phyloP scores from a whole-genome alignment of 2,888 invertebrate species.

The Stegana nigrithorax region DNA sequence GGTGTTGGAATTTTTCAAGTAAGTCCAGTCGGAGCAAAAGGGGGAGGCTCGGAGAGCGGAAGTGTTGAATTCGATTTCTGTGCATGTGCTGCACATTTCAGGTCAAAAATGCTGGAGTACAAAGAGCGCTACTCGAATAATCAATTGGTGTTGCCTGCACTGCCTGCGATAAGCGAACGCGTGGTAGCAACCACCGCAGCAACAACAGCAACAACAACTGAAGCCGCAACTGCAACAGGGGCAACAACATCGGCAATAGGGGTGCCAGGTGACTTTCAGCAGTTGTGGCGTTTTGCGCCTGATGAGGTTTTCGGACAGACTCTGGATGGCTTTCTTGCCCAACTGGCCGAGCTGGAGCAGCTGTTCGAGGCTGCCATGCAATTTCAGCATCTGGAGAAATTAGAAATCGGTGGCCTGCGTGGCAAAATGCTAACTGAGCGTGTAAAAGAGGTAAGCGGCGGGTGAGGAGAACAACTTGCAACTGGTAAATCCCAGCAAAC shows the following conservation, averaged over 20 bases:
- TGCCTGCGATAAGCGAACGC: no score
- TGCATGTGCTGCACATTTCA: slow-evolving; percentile 24
- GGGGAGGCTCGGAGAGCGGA: no score
- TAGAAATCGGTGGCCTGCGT: slow-evolving; percentile 76
- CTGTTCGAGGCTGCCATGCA: slow-evolving; percentile 84
- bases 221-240: slow-evolving; percentile 56
- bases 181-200: slow-evolving; percentile 18
- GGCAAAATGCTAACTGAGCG: slow-evolving; percentile 63
- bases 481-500: background rate
- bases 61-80: background rate
- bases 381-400: slow-evolving; percentile 88
- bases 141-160: slow-evolving; percentile 49
- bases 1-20: slow-evolving; percentile 74
- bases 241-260: slow-evolving; percentile 71
- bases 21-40: slow-evolving; percentile 38
- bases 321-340: slow-evolving; percentile 74
- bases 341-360: slow-evolving; percentile 76
- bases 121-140: slow-evolving; percentile 55
- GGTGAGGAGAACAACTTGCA: background rate
- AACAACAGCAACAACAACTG: background rate
- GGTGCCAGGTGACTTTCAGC: slow-evolving; percentile 71
- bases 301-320: slow-evolving; percentile 77
- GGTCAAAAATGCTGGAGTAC: slow-evolving; percentile 58
- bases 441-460: slow-evolving; percentile 49
- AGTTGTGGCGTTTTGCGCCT: slow-evolving; percentile 79